Base-by-base conservation (phyloP, 2,888 invertebrate genomes). In the Eulithis testata region DNA sequence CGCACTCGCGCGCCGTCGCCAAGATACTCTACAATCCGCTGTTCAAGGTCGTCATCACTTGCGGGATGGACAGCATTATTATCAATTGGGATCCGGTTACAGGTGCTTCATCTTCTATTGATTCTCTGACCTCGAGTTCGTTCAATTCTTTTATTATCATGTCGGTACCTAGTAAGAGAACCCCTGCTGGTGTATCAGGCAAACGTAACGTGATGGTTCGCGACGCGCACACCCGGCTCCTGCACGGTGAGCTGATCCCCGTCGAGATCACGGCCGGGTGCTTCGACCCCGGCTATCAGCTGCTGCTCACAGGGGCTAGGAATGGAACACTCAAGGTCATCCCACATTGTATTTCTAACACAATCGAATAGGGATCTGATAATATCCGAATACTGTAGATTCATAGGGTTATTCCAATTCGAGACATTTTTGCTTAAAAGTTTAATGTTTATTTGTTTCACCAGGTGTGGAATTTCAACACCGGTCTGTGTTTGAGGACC, bases 391-490 rank as follows among this genome's bases (percentile, higher is more conserved):
- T 21, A 21, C 21, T 1, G 21, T 21, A 21, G 21, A 21, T 21
- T 21, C 21, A 31, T 31, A 31, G 31, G 31, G 31, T 31, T 6
- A 31, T 31, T 31, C 31, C 0, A 31, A 2, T 6, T 31, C 31
- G 4, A 31, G 6, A 31, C 3, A 3, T 2, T 31, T 31, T 40
- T 40, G 40, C 9, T 8, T 5, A 8, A 40, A 11, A 40, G 40
- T 40, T 40, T 40, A 0, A 40, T 40, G 8, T 40, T 8, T 40
- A 31, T 40, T 57, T 36, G 5, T 54, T 12, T 12, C 54, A 11
- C 45, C 86, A 95, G 91, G 94, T 97, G 43, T 98, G 98, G 98
- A 96, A 97, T 85, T 97, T 97, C 79, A 97, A 96, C 80, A 96
- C 96, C 31, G 97, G 97, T 0, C 94, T 94, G 7, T 96, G 97